Conservation (phyloP, 2,797 vertebrate species). For the Hydrophis major region DNA sequence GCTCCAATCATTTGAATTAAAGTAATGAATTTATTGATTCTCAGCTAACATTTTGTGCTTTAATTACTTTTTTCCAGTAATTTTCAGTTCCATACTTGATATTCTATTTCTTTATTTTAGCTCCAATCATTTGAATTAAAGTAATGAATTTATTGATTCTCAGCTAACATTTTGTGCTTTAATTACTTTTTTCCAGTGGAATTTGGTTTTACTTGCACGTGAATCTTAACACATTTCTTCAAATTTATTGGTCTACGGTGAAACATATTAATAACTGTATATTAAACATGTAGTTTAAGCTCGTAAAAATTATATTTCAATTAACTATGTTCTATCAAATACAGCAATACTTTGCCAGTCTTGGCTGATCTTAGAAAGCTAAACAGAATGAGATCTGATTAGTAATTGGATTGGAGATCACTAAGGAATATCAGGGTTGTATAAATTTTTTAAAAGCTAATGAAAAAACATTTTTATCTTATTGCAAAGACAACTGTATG, state of each 20-base stretch:
- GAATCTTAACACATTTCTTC: not conserved
- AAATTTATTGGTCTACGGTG: not conserved
- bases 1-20: slow-evolving; percentile 2
- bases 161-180: not conserved
- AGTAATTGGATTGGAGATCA: not conserved
- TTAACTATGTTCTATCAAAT: not conserved
- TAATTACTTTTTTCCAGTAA: not conserved
- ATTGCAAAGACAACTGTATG: not conserved
- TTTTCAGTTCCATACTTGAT: no score
- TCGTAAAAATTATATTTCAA: not conserved
- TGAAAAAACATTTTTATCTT: not conserved
- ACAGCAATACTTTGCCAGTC: not conserved
- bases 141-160: not conserved
- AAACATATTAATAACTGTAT: not conserved
- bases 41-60: not conserved
- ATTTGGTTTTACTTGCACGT: not conserved
- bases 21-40: not conserved
- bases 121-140: slow-evolving; percentile 2
- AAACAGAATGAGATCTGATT: not conserved
- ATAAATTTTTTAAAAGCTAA: not conserved
- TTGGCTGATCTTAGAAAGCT: not conserved
- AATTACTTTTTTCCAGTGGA: not conserved
- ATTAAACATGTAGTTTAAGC: not conserved
- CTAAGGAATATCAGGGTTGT: not conserved
- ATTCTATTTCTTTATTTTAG: not conserved